Evolutionary conservation across 2,113 vertebrate genomes (phyloP).

Genomic region (Trochalopteron elliotii): DNA sequence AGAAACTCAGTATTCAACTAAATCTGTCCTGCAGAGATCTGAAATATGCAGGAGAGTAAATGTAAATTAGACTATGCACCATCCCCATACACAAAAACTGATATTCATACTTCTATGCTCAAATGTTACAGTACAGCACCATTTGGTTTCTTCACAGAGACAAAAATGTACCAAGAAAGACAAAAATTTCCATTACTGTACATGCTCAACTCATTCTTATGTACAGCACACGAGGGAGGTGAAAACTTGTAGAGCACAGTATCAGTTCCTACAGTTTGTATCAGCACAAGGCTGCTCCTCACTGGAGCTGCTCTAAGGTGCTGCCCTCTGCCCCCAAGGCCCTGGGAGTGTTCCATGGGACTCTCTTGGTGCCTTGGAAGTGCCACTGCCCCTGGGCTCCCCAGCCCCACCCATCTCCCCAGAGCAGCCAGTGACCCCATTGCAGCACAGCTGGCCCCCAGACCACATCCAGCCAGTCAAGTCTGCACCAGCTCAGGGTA

Average conservation of each 20-base stretch:
- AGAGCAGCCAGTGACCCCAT: accelerated
- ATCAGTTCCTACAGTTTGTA: background rate
- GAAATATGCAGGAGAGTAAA: background rate
- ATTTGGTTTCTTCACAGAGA: background rate
- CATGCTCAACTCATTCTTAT: background rate
- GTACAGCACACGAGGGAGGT: background rate
- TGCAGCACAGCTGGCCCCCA: accelerated
- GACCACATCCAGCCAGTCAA: accelerated
- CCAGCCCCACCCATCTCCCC: too few species aligned
- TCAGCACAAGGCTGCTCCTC: background rate
- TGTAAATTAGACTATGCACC: background rate
- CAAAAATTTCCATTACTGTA: background rate
- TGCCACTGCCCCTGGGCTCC: accelerated
- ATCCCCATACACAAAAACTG: background rate
- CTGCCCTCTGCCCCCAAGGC: background rate
- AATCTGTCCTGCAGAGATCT: background rate
- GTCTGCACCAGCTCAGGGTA: background rate
- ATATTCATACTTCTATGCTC: background rate
- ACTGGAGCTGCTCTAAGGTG: background rate
- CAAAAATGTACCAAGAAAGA: background rate
- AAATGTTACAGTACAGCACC: background rate
- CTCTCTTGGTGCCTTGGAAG: background rate
- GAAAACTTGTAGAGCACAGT: background rate
- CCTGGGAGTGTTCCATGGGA: background rate
- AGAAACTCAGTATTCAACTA: background rate